Evolutionary conservation across 2,113 vertebrate species (phyloP).

Genomic region (Speoplatyrhinus poulsoni): DNA sequence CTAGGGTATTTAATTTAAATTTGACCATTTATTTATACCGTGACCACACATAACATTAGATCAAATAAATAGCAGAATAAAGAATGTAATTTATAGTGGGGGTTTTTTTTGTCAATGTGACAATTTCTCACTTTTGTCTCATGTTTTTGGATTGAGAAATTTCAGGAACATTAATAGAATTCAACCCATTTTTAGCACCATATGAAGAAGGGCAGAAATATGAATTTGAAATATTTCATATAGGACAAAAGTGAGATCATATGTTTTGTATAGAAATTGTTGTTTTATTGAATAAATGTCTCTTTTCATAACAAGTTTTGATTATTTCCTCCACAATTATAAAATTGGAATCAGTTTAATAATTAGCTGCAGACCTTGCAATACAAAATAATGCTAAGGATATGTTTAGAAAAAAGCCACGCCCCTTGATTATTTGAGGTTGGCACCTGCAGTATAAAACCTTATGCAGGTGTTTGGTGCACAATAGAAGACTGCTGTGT

Average conservation of each 20-base stretch:
- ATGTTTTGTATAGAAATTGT: conserved; percentile 59
- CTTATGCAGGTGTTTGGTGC: too few relatives aligned
- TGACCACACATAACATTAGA: conserved; percentile 76
- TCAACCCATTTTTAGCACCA: conserved; percentile 7
- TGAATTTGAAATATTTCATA: background rate
- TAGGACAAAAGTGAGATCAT: conserved; percentile 44
- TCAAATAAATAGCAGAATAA: conserved; percentile 55
- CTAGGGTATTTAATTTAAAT: conserved; percentile 78
- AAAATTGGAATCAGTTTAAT: background rate
- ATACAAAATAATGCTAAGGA: too few relatives aligned
- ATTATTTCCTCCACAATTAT: background rate
- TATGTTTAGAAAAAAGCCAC: too few relatives aligned
- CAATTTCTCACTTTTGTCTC: conserved; percentile 35
- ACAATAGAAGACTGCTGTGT: background rate
- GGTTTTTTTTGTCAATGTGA: conserved; percentile 54
- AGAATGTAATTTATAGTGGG: conserved; percentile 75
- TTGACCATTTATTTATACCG: conserved; percentile 78
- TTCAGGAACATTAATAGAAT: conserved; percentile 17
- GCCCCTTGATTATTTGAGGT: too few relatives aligned
- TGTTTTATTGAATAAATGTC: conserved; percentile 69
- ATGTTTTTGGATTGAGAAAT: conserved; percentile 50
- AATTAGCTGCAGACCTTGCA: background rate
- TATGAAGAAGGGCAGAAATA: conserved; percentile 7
- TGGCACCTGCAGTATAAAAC: too few relatives aligned
- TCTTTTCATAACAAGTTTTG: conserved; percentile 50